phyloP scores from a whole-genome alignment of 2,113 vertebrate genomes.

The Podiceps cristatus region DNA sequence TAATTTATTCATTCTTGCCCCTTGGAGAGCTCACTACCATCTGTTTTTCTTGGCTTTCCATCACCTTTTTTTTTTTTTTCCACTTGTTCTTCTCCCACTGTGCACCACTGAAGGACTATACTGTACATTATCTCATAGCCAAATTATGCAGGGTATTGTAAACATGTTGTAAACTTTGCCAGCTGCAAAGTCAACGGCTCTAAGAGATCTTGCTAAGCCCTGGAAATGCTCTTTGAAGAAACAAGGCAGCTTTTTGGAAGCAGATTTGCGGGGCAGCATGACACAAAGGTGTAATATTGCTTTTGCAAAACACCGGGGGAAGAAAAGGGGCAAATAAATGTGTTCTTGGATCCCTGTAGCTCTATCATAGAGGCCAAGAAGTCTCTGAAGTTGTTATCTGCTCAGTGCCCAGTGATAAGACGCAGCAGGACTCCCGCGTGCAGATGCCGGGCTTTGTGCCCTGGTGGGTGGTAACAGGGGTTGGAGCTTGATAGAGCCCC shows the following conservation, averaged over 20 bases:
- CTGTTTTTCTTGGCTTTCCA: conserved; percentile 70
- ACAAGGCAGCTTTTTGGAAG: neutral
- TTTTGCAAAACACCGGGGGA: neutral
- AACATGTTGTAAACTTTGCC: conserved; percentile 64
- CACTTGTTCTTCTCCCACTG: conserved; percentile 61
- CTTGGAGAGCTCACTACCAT: conserved; percentile 48
- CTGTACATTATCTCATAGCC: conserved; percentile 57
- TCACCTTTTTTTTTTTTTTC: conserved; percentile 21
- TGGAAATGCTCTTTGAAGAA: conserved; percentile 12
- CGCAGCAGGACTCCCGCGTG: neutral
- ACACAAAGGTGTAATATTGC: neutral
- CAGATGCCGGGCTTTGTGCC: fast-evolving
- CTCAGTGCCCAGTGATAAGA: neutral
- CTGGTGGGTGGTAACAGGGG: fast-evolving
- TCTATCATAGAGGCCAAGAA: neutral
- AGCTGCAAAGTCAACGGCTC: conserved; percentile 50
- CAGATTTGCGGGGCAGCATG: neutral
- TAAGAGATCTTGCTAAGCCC: conserved; percentile 2
- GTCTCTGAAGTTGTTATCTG: neutral
- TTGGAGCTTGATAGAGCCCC: neutral
- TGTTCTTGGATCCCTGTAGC: neutral
- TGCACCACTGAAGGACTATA: conserved; percentile 20
- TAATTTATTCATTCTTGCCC: conserved; percentile 67
- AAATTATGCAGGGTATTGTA: conserved; percentile 63
- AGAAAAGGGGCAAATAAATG: neutral